Percentiles rank a stretch among this genome's conserved stretches.
Evolutionary conservation across 1,140 invertebrate species (phyloP).

Genomic region (Saxidomus purpurata): DNA sequence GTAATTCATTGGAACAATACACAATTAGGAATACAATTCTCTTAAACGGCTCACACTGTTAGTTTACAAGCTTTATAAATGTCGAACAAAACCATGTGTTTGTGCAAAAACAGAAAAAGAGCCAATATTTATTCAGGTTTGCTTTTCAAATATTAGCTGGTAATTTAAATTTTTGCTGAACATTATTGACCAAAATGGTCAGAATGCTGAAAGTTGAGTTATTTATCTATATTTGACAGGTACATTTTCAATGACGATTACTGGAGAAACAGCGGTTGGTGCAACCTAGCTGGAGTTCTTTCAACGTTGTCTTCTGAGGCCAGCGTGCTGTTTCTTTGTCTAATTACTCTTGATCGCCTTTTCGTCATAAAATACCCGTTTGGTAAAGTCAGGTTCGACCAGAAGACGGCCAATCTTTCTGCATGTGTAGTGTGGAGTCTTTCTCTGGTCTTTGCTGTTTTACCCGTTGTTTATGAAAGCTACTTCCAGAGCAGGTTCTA

Average conservation of each 20-base stretch:
- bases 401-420: constrained; percentile 33
- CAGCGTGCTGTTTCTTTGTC: too few species aligned
- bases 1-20: background rate
- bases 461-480: constrained; percentile 65
- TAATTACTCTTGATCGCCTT: too few species aligned
- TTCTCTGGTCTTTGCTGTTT: constrained; percentile 45
- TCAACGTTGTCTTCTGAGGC: constrained; percentile 76
- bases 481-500: constrained; percentile 61
- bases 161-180: background rate
- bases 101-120: background rate
- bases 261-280: constrained; percentile 76
- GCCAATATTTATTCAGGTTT: background rate
- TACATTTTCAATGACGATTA: constrained; percentile 75
- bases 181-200: background rate
- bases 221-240: background rate
- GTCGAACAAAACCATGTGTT: background rate
- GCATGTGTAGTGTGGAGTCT: constrained; percentile 68
- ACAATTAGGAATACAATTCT: too few species aligned
- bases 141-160: background rate
- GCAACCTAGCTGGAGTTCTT: constrained; percentile 78
- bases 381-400: constrained; percentile 51
- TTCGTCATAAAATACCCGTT: constrained; percentile 79
- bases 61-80: background rate
- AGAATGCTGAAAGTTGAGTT: background rate
- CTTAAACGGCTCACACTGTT: too few species aligned